Base-by-base conservation (phyloP, 2,113 vertebrate species). In the Hystrix cristata region DNA sequence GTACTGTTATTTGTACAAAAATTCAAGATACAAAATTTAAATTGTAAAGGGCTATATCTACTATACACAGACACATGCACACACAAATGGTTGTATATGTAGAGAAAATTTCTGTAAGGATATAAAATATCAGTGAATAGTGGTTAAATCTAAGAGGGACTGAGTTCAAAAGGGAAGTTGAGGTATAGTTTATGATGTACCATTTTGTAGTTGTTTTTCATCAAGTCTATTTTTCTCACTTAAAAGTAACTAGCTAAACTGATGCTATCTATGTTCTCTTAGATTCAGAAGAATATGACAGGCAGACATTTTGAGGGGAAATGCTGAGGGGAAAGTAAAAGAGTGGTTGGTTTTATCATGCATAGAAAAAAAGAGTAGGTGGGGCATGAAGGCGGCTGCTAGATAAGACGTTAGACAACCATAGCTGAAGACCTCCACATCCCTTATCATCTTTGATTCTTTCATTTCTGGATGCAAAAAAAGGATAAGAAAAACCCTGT, bases 171-270 rank as follows among this genome's bases (percentile, higher is more conserved):
- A 23, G 25, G 27, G 15, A 27, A 79, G 57, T 3, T 46, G 2
- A 69, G 7, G 25, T 23, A 86, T 3, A 38, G 38, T 53, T 90
- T 64, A 55, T 51, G 7, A 59, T 43, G 1, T 79, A n/a, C 1
- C 7, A 72, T 59, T 76, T 25, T 72, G 13, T 62, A 79, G 4
- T 34, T n/a, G 53, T 48, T 83, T 46, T 16, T 2, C 0, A 84
- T 82, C 25, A 85, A 64, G 4, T 78, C 6, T 87, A 48, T 46
- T 87, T 97, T 90, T 74, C 80, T n/a, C 38, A 78, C n/a, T 87
- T 82, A 82, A 91, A 95, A 82, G 72, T n/a, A 86, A 82, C 65
- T 71, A 38, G 15, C 19, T 82, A 62, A 72, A 64, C 34, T 71
- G 48, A 90, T 79, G 43, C 3, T 3, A 82, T 7, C 18, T 23